Evolutionary conservation across 35 echinoderm and acorn worm species (phyloP).

Genomic region (Strongylocentrotus purpuratus): DNA sequence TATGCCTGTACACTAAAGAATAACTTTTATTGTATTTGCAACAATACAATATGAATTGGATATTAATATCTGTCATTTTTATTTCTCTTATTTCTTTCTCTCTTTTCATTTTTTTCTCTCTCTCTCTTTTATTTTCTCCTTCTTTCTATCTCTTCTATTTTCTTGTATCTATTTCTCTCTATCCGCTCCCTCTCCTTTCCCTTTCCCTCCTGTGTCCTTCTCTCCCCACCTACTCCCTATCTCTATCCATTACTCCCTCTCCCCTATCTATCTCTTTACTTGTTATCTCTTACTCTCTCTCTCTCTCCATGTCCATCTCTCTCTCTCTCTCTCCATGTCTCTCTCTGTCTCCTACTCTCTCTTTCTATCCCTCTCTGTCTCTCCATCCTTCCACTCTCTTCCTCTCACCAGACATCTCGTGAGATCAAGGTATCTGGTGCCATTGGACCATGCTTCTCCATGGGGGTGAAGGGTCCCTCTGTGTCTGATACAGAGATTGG

Average conservation of each 20-base stretch:
- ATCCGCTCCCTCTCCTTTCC: not conserved
- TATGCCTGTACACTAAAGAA: too few relatives aligned
- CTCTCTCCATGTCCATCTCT: not conserved
- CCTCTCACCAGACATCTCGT: constrained; percentile 75
- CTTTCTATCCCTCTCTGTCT: not conserved
- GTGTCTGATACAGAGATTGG: constrained; percentile 97
- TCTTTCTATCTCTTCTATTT: too few relatives aligned
- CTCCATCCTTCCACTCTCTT: not conserved
- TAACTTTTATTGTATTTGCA: too few relatives aligned
- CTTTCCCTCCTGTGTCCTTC: not conserved
- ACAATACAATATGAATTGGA: too few relatives aligned
- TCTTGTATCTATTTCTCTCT: too few relatives aligned
- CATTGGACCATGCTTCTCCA: constrained; percentile 91
- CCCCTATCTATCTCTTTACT: not conserved
- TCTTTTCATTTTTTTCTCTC: not conserved
- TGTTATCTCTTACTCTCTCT: not conserved
- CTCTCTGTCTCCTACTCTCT: not conserved
- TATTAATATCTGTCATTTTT: too few relatives aligned
- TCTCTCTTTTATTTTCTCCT: too few relatives aligned
- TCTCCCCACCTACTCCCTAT: too few relatives aligned
- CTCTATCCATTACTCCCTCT: not conserved
- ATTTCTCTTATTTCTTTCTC: not conserved
- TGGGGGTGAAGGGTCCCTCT: constrained; percentile 75
- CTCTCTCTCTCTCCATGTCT: not conserved
- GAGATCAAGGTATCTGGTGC: constrained; percentile 92